Percentiles rank a stretch among this genome's conserved stretches.
Evolutionary conservation across 2,113 vertebrate species (phyloP).

Genomic region (Echinops telfairi): DNA sequence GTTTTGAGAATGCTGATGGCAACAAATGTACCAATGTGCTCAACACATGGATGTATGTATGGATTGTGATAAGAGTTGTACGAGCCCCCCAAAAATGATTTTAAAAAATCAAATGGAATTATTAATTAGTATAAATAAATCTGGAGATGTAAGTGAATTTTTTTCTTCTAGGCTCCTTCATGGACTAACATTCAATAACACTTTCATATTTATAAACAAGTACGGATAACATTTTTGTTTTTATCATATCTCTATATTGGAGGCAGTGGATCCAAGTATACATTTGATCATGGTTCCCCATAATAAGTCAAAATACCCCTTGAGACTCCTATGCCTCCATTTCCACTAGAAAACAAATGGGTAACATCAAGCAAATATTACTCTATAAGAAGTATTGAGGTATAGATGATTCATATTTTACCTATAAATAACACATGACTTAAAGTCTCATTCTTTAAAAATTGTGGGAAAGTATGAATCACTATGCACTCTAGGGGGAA

Average conservation of each 20-base stretch:
- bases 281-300: not conserved
- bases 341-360: not conserved
- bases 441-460: conserved; percentile 10
- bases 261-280: conserved; percentile 12
- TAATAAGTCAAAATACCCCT: not conserved
- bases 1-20: no score
- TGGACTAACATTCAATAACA: not conserved
- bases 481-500: conserved; percentile 2
- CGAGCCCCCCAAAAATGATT: no score
- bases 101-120: conserved; percentile 5
- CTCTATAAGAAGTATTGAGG: not conserved
- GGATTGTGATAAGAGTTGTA: no score
- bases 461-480: conserved; percentile 18
- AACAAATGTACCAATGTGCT: no score
- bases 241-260: not conserved
- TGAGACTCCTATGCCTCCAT: not conserved
- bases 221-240: conserved; percentile 1
- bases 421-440: not conserved
- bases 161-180: conserved; percentile 9
- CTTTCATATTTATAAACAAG: conserved; percentile 31
- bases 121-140: conserved; percentile 28
- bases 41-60: no score
- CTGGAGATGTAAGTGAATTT: conserved; percentile 38
- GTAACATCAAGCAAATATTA: not conserved
- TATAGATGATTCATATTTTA: not conserved